A percentile compares a stretch with the other conserved stretches of the same genome.
Evolutionary conservation across 2,888 invertebrate genomes (phyloP).

Genomic region (Cataglyphis livida): DNA sequence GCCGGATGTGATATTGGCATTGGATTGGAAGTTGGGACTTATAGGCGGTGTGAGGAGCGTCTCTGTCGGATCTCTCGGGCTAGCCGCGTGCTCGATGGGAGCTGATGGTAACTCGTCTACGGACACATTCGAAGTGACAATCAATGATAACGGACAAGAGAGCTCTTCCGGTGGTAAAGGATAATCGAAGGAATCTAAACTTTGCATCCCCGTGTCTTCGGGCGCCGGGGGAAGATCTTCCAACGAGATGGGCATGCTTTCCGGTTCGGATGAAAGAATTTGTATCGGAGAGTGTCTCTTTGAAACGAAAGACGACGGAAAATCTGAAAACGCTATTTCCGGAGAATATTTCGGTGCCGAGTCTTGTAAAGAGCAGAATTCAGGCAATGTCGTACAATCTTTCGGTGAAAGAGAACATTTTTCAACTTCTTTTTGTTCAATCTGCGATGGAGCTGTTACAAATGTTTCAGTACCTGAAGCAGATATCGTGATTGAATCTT

Average conservation of each 20-base stretch:
- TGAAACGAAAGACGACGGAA: neutral
- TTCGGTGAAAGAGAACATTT: conserved; percentile 7
- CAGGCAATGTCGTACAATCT: neutral
- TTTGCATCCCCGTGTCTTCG: conserved; percentile 29
- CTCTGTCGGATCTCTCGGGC: conserved; percentile 69
- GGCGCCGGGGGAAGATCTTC: conserved; percentile 64
- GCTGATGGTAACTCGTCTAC: conserved; percentile 59
- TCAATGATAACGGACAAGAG: conserved; percentile 53
- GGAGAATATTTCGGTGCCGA: neutral
- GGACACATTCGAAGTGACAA: conserved; percentile 31
- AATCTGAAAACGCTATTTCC: conserved; percentile 1
- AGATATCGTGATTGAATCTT: conserved; percentile 39
- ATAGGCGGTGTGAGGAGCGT: conserved; percentile 74
- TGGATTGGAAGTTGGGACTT: conserved; percentile 74
- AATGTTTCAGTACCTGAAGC: neutral
- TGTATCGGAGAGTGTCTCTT: conserved; percentile 7
- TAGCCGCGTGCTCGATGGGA: conserved; percentile 56
- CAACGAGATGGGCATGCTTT: conserved; percentile 38
- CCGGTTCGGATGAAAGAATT: conserved; percentile 29
- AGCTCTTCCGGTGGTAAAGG: conserved; percentile 72
- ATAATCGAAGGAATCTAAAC: conserved; percentile 59
- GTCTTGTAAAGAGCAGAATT: neutral
- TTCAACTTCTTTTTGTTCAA: conserved; percentile 12
- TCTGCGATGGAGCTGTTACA: neutral
- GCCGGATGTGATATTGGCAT: conserved; percentile 60